These are phyloP conservation scores for Trichomalopsis sarcophagae DNA, from an alignment of 1,140 invertebrate genomes.

Conservation along the genomic window DNA sequence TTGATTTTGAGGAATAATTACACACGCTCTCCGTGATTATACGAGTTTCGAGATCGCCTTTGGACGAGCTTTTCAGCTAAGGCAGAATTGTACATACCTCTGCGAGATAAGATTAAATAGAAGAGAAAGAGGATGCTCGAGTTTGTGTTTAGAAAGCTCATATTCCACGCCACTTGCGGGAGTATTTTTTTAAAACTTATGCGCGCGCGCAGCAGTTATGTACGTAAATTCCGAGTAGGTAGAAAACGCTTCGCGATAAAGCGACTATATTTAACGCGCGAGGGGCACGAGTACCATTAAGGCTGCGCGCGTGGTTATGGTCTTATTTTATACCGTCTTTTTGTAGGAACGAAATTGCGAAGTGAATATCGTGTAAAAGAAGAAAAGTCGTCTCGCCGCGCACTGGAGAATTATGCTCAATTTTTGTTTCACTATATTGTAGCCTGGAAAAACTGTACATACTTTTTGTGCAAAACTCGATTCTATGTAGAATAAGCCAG, in stretches of 20 bases:
- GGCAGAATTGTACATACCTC: not conserved
- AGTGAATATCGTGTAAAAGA: conserved; percentile 11
- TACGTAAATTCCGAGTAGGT: conserved; percentile 25
- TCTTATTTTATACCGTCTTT: conserved; percentile 25
- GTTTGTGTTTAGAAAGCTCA: conserved; percentile 10
- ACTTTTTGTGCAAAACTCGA: too few species aligned
- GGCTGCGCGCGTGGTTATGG: not conserved
- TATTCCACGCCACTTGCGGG: not conserved
- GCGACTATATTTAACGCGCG: conserved; percentile 29
- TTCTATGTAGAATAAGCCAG: too few species aligned
- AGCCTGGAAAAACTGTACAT: too few species aligned
- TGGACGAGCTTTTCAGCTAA: not conserved
- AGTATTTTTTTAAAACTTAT: conserved; percentile 29
- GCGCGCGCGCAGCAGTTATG: conserved; percentile 9
- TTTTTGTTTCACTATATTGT: not conserved
- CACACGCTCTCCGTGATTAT: too few species aligned
- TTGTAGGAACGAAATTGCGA: not conserved
- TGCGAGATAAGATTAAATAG: not conserved
- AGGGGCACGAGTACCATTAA: conserved; percentile 2
- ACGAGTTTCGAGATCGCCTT: not conserved
- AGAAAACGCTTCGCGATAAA: conserved; percentile 28
- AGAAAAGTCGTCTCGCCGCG: not conserved
- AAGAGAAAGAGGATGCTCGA: not conserved
- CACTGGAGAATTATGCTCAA: not conserved
- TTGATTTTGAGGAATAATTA: not conserved